Base-by-base conservation (phyloP, 2,888 invertebrate species). In the Altica lythri region DNA sequence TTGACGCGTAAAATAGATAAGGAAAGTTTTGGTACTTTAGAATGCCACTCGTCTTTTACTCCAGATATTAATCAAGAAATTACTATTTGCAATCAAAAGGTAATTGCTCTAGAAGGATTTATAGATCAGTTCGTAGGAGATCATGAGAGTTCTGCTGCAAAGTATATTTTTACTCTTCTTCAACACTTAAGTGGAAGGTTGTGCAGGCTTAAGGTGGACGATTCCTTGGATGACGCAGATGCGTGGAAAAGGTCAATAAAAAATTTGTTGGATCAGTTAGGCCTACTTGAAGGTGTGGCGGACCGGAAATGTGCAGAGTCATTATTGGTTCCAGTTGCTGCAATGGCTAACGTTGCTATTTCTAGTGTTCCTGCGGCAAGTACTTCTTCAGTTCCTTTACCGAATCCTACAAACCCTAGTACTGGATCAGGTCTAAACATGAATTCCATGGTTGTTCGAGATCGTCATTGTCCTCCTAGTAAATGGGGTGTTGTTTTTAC, bases 31-130 rank as follows among this genome's bases (percentile, higher is more conserved):
- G 29, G 4, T 3, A n/a, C 29, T 29, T 29, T 29, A n/a, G 29
- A 29, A 29, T 29, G 4, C 29, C n/a, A 29, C 3, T 4, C 29
- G 3, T 6, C 29, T 29, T 29, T 29, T 29, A 29, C n/a, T 29
- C 42, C 13, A 19, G 25, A 12, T 13, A 42, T 25, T 22, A 13
- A 19, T 25, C 42, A 25, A 25, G 14, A 25, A 25, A 42, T 42
- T 13, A 10, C 16, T 8, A 25, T 2, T 29, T 29, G 29, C 3
- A 29, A 6, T n/a, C 29, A 29, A 6, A 29, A 29, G n/a, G n/a
- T 29, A 29, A 6, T n/a, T 4, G n/a, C 2, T n/a, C n/a, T 29
- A 10, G n/a, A 29, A n/a, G n/a, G n/a, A 29, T n/a, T 29, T 29
- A n/a, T 29, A 29, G n/a, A 29, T 29, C 4, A 29, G n/a, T 29